Base-by-base conservation (phyloP, 35 echinoderm and acorn worm species). In the Diadema setosum region DNA sequence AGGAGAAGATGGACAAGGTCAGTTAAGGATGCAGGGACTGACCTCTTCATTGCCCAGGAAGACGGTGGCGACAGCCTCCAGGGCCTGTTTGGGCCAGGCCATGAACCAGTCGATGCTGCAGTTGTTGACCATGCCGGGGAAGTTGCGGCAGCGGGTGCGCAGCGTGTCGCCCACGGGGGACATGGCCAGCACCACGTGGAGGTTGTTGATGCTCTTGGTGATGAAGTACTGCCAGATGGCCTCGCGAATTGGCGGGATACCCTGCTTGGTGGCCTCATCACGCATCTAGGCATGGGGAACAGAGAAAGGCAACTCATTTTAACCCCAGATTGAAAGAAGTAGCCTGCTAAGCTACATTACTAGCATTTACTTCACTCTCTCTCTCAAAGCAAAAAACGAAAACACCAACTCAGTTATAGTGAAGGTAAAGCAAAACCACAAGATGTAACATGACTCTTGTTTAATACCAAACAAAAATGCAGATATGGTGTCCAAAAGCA, bases 61-160 rank as follows among this genome's bases (percentile, higher is more conserved):
- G 20, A 88, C 84, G 5, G 76, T 65, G 18, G 88, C 96, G 25
- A 91, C 89, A 36, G 91, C 88, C 36, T 84, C 80, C 61, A 98
- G 78, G 27, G 96, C 96, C 58, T 98, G 96, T 8, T 88, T 82
- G 7, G 96, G 96, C 96, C 96, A 94, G 0, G 96, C 83, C 96
- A 94, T 94, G 67, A 98, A 98, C 96, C 96, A 98, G 41, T 98
- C 96, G 45, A 98, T 98, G 42, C 92, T 94, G 46, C 96, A 94
- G 86, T 98, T 98, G 48, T 98, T 98, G 81, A 98, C 96, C 50
- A 98, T 69, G 35, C 96, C 96, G 2, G 96, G 96, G 89, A 98
- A 98, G 70, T 98, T 98, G 45, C 92, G 85, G 50, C 96, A 98
- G 4, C 96, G 85, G 3, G 96, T 98, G 33, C 96, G 60, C 39